Evolutionary conservation across 2,888 invertebrate genomes (phyloP).

Genomic region (Baccha elongata): DNA sequence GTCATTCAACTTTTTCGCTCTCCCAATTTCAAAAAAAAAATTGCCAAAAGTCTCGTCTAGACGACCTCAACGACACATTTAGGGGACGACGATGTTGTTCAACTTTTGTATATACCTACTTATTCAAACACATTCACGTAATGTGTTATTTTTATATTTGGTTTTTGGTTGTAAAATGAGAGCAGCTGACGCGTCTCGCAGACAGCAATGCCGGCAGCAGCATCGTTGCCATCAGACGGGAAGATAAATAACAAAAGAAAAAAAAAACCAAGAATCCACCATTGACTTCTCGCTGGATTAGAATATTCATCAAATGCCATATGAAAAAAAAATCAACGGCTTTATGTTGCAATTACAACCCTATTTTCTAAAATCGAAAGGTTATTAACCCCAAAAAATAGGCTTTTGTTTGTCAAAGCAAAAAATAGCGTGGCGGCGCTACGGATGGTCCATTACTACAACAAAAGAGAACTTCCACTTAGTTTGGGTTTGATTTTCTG

Average conservation of each 20-base stretch:
- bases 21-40: constrained; percentile 28
- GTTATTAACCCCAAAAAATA: constrained; percentile 37
- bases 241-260: not conserved
- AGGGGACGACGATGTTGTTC: constrained; percentile 34
- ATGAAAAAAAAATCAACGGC: constrained; percentile 6
- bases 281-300: constrained; percentile 21
- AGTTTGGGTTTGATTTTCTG: not conserved
- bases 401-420: not conserved
- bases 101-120: constrained; percentile 20
- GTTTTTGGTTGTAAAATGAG: constrained; percentile 39
- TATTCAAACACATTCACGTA: constrained; percentile 18
- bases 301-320: constrained; percentile 6
- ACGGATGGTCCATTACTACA: not conserved
- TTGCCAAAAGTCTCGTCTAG: constrained; percentile 64
- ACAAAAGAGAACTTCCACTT: not conserved
- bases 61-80: constrained; percentile 66
- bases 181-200: constrained; percentile 67
- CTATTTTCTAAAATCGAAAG: constrained; percentile 28
- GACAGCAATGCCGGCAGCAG: constrained; percentile 31
- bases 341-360: constrained; percentile 33
- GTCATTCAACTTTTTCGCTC: constrained; percentile 62
- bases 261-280: not conserved
- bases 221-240: constrained; percentile 15
- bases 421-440: not conserved
- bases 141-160: constrained; percentile 43